phyloP scores from a whole-genome alignment of 2,113 vertebrate species.

The Natator depressus region DNA sequence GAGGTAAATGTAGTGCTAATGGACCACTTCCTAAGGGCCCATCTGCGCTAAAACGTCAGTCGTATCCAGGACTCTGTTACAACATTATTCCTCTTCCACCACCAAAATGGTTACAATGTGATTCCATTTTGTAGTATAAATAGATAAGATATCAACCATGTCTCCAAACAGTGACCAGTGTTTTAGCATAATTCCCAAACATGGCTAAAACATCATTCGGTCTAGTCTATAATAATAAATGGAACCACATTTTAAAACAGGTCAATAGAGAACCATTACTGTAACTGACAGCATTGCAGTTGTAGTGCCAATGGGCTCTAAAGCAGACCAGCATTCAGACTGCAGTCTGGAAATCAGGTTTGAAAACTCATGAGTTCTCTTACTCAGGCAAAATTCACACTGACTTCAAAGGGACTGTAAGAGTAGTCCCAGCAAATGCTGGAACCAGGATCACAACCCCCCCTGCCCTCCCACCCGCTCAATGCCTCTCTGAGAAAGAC shows the following conservation, averaged over 20 bases:
- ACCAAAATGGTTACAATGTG: neutral
- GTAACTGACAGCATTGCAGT: neutral
- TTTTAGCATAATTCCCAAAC: neutral
- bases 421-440: neutral
- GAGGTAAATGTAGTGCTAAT: too few species aligned
- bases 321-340: neutral
- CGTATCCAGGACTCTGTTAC: neutral
- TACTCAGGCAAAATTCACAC: neutral
- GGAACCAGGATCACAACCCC: neutral
- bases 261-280: neutral
- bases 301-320: neutral
- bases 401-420: neutral
- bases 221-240: neutral
- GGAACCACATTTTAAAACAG: neutral
- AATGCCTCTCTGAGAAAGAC: neutral
- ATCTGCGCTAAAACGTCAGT: neutral
- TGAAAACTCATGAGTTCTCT: neutral
- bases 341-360: neutral
- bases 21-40: neutral
- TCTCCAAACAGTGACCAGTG: neutral
- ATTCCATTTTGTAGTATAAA: neutral
- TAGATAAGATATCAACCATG: neutral
- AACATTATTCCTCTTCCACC: accelerated
- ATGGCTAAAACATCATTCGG: neutral
- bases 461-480: neutral